Conservation (phyloP, 2,113 vertebrate genomes). For the Stigmatopora nigra region DNA sequence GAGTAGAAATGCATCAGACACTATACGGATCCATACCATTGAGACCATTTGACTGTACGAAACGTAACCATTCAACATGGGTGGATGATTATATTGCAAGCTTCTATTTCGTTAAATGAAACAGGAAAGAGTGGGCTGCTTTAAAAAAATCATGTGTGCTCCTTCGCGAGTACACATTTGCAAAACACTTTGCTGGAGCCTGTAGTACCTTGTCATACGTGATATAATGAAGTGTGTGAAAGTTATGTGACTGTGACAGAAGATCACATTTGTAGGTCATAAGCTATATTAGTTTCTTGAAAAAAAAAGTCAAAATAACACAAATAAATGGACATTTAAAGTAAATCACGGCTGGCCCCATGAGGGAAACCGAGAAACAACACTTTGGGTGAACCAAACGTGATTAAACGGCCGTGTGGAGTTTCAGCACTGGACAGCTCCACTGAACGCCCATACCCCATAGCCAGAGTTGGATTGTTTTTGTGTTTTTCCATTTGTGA, state of each 20-base stretch:
- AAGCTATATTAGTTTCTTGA: constrained; percentile 6
- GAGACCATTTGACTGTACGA: not conserved
- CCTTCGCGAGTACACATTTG: not conserved
- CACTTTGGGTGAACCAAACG: not conserved
- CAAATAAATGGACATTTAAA: not conserved
- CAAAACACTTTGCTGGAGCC: not conserved
- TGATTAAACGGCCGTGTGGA: not conserved
- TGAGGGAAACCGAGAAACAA: not conserved
- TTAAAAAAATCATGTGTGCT: not conserved
- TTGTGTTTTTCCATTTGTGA: no score
- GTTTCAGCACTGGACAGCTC: constrained; percentile 81
- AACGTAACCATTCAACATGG: not conserved
- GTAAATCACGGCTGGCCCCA: not conserved
- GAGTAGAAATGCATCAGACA: not conserved
- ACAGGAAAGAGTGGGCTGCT: not conserved
- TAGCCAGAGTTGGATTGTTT: no score
- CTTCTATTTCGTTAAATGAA: not conserved
- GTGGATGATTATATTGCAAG: not conserved
- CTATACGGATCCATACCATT: not conserved
- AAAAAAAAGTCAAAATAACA: not conserved
- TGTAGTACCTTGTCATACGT: not conserved
- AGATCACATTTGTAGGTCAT: constrained; percentile 28
- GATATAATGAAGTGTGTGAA: constrained; percentile 27
- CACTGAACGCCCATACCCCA: constrained; percentile 42
- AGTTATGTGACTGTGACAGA: constrained; percentile 35